Evolutionary conservation across 2,888 invertebrate genomes (phyloP), one percentile per base, ranked within the genome.

Genomic region (Agriopis leucophaearia): DNA sequence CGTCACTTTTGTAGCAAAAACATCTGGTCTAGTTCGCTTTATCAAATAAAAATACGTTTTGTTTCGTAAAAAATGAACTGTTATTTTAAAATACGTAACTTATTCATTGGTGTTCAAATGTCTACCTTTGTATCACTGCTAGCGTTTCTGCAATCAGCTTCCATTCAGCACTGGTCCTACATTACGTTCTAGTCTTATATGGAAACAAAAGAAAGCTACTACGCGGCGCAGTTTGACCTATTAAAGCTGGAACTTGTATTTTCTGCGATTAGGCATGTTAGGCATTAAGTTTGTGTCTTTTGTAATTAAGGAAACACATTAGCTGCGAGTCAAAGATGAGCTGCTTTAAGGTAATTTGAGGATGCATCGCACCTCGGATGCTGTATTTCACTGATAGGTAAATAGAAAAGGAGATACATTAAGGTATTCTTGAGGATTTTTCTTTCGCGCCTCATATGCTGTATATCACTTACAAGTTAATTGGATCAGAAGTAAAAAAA

Each of bases 181-280:
- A 69, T 64, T 69, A 64, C 60, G 47, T 64, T 64, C 68, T 69
- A 69, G 64, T 69, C 60, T 69, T 38, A 27, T 56, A 50, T 40
- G 55, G 62, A 63, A 69, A 64, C 68, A 69, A 69, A 64, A 69
- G 64, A 56, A 61, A 64, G 45, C 45, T 51, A 57, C 45, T 60
- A 51, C 44, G 51, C 63, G 44, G 63, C 64, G 55, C 55, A 36
- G 36, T 44, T 27, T 68, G 68, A 64, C 68, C 68, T 64, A 68
- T 54, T 40, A 60, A 56, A 63, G 56, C 55, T 44, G 16, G 9
- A 18, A 36, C 35, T 12, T 35, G 52, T 44, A 38, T 61, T 44
- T 59, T 27, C 27, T 50, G 50, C 27, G 47, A 15, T 35, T 45
- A 35, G 48, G 48, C 36, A 48, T 44, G 44, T 5, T n/a, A 10